These are phyloP conservation scores for Monopis laevigella DNA, from an alignment of 2,888 invertebrate genomes.

Conservation along the genomic window DNA sequence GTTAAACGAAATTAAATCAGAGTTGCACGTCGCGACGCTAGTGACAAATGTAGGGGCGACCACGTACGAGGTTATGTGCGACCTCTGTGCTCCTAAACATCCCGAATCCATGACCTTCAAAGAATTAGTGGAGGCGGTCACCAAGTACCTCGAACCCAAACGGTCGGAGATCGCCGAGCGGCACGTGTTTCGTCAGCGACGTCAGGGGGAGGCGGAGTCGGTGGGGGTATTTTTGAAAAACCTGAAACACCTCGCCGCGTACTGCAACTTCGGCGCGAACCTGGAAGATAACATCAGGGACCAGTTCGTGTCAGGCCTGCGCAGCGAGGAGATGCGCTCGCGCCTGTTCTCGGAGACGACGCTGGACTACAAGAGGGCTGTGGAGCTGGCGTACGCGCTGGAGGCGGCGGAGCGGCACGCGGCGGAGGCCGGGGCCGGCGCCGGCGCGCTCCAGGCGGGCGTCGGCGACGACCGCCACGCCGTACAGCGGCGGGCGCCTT, in stretches of 20 bases:
- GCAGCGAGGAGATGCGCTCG: constrained; percentile 21
- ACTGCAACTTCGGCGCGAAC: constrained; percentile 14
- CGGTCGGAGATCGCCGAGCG: constrained; percentile 21
- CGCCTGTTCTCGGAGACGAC: constrained; percentile 23
- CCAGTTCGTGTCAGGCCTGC: constrained; percentile 22
- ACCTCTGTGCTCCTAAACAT: constrained; percentile 22
- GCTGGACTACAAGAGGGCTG: constrained; percentile 21
- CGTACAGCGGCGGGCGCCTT: too few species aligned
- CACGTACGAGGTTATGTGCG: constrained; percentile 21
- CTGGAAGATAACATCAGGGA: constrained; percentile 18
- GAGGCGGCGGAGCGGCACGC: constrained; percentile 21
- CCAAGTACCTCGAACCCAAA: constrained; percentile 20
- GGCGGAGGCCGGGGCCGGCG: too few species aligned
- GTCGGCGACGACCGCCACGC: too few species aligned
- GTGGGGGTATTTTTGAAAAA: constrained; percentile 9
- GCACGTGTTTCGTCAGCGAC: constrained; percentile 17
- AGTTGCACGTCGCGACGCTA: constrained; percentile 10
- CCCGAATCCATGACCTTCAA: constrained; percentile 21
- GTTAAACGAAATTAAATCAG: constrained; percentile 9
- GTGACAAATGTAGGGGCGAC: constrained; percentile 12
- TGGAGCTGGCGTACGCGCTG: constrained; percentile 23
- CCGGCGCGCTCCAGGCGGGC: too few species aligned
- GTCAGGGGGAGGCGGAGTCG: constrained; percentile 14
- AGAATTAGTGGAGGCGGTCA: constrained; percentile 19
- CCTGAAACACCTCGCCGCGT: constrained; percentile 10